Base-by-base conservation (phyloP, 2,113 vertebrate species). In the Chaetodon trifascialis region DNA sequence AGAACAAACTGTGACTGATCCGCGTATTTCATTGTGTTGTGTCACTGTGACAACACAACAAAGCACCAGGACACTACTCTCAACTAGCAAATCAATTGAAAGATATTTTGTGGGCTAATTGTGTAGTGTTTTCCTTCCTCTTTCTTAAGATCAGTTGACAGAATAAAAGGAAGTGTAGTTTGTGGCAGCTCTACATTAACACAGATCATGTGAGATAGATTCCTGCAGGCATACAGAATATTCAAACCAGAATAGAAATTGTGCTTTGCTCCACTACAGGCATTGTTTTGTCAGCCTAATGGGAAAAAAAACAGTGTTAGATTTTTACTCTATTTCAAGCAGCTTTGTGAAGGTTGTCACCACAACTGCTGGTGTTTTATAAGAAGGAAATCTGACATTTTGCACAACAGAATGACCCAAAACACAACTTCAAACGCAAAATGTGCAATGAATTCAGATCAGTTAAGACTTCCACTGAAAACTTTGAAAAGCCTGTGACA, bases 101-200 rank as follows among this genome's bases (percentile, higher is more conserved):
- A 30, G 1, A 4, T 21, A 6, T 36, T 4, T 47, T 79, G 23
- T 62, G 46, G 3, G 11, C 54, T 51, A 23, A 66, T n/a, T 49
- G 44, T 60, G 54, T 34, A 12, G 0, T 14, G 7, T 54, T 73
- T 78, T 56, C 56, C 69, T 90, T 93, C 92, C 92, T 85, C 69
- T 94, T 90, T 87, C 17, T 51, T 42, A 84, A 89, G 66, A 77
- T 75, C 36, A 46, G 80, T 84, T 70, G 51, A 52, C 17, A 12
- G 7, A 63, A 44, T 23, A 79, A 68, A 88, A 83, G 86, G 92
- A 94, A 92, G 88, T 76, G 16, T 1, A 46, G 75, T 69, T 38
- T 2, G 0, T 55, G 17, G 51, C 30, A 60, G n/a, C 10, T 6
- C 23, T 12, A 58, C 21, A 23, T 38, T 6, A 36, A 42, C 8